Percentiles rank a stretch among this genome's conserved stretches.
Evolutionary conservation across 2,113 vertebrate genomes (phyloP).

Genomic region (Fregata magnificens): DNA sequence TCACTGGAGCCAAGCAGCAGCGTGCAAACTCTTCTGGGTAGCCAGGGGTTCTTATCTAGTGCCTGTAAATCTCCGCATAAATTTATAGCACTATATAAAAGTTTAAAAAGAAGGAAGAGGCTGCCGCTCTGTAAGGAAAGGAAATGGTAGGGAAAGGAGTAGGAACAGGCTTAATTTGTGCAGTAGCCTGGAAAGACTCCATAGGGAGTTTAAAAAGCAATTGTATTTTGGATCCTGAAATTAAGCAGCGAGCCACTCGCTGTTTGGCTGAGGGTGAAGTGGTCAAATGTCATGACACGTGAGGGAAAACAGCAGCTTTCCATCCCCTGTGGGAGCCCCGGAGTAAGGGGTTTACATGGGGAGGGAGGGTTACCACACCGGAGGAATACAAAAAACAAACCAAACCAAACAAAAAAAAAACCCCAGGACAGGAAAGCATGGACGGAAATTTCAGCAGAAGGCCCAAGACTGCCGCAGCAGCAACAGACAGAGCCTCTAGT

Average conservation of each 20-base stretch:
- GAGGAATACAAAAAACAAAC: background rate
- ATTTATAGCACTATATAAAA: conserved; percentile 3
- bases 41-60: background rate
- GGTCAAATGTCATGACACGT: conserved; percentile 47
- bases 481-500: background rate
- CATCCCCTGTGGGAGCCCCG: background rate
- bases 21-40: background rate
- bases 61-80: background rate
- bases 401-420: background rate
- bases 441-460: conserved; percentile 23
- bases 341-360: background rate
- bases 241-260: background rate
- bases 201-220: conserved; percentile 56
- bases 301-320: conserved; percentile 52
- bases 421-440: background rate
- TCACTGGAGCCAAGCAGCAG: background rate
- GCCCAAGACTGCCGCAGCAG: background rate
- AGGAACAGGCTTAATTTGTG: conserved; percentile 46
- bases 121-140: background rate
- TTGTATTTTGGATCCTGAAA: conserved; percentile 59
- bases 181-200: conserved; percentile 58
- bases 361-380: background rate
- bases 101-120: conserved; percentile 20
- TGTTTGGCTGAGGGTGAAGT: conserved; percentile 42
- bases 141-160: conserved; percentile 38